These are phyloP conservation scores for Agapostemon virescens DNA, from an alignment of 2,888 invertebrate species.

Conservation along the genomic window DNA sequence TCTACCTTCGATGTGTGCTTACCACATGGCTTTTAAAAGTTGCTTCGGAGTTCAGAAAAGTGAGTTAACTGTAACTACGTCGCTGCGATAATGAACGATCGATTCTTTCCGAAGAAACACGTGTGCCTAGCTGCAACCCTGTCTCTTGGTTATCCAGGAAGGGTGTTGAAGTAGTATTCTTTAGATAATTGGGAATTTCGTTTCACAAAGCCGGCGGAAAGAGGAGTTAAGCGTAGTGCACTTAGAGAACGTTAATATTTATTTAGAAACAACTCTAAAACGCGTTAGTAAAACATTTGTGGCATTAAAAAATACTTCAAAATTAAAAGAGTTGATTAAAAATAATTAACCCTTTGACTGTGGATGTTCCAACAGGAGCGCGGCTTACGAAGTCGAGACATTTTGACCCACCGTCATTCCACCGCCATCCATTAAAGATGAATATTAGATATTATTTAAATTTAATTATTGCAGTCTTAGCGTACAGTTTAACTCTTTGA, in stretches of 20 bases:
- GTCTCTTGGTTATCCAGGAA: not conserved
- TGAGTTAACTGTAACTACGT: slow-evolving; percentile 35
- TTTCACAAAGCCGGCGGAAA: not conserved
- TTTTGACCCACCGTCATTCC: too few species aligned
- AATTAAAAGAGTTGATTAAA: too few species aligned
- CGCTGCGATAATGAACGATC: slow-evolving; percentile 37
- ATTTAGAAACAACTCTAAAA: not conserved
- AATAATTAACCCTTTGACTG: too few species aligned
- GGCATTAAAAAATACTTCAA: too few species aligned
- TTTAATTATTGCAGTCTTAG: too few species aligned
- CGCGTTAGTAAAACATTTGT: too few species aligned
- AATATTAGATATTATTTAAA: too few species aligned
- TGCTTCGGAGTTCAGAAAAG: not conserved
- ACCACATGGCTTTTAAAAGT: slow-evolving; percentile 42
- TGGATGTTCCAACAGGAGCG: too few species aligned
- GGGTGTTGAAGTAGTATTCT: not conserved
- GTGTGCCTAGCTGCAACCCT: not conserved
- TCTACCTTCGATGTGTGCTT: slow-evolving; percentile 15
- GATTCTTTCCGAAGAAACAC: slow-evolving; percentile 34
- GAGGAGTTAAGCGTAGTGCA: not conserved
- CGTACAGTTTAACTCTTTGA: too few species aligned
- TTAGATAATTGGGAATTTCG: not conserved
- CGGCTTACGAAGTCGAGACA: too few species aligned
- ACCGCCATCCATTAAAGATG: too few species aligned
- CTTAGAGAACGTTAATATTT: not conserved